Conservation (phyloP, 2,888 invertebrate genomes). For the Drosophila austrosaltans region DNA sequence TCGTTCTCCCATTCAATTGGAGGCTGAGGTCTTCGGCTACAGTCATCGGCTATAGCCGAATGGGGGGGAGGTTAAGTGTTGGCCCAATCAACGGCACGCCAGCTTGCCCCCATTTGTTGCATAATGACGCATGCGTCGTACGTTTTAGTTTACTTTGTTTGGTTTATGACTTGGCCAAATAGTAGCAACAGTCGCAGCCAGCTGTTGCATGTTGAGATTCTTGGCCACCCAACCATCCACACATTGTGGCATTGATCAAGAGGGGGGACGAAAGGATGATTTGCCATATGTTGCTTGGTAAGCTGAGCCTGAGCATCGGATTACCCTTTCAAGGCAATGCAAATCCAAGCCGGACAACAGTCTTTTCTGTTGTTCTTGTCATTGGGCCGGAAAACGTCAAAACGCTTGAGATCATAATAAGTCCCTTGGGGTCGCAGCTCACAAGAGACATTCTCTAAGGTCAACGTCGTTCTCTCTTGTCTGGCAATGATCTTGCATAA, state of each 20-base stretch:
- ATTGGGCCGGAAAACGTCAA: constrained; percentile 74
- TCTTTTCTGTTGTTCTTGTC: background rate
- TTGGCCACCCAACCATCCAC: constrained; percentile 70
- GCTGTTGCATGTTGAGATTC: constrained; percentile 54
- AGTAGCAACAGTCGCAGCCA: constrained; percentile 53
- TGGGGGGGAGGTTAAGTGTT: constrained; percentile 65
- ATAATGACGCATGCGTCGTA: constrained; percentile 70
- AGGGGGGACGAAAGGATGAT: constrained; percentile 27
- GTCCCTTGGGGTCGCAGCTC: constrained; percentile 16
- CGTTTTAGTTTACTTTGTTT: constrained; percentile 49
- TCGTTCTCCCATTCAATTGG: constrained; percentile 47
- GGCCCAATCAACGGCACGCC: constrained; percentile 70
- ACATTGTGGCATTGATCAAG: constrained; percentile 20
- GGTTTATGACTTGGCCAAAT: constrained; percentile 75
- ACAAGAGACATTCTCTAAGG: constrained; percentile 29
- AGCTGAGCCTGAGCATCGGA: constrained; percentile 71
- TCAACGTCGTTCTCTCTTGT: constrained; percentile 49
- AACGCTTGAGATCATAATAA: constrained; percentile 71
- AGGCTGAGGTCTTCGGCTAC: constrained; percentile 30
- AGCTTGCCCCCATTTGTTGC: constrained; percentile 71
- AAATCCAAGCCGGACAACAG: constrained; percentile 68
- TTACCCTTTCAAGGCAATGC: constrained; percentile 46
- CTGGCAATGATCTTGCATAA: constrained; percentile 80
- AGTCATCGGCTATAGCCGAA: constrained; percentile 11
- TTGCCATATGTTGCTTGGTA: constrained; percentile 71